Conservation (phyloP, 2,888 invertebrate genomes). For the Bedellia somnulentella region DNA sequence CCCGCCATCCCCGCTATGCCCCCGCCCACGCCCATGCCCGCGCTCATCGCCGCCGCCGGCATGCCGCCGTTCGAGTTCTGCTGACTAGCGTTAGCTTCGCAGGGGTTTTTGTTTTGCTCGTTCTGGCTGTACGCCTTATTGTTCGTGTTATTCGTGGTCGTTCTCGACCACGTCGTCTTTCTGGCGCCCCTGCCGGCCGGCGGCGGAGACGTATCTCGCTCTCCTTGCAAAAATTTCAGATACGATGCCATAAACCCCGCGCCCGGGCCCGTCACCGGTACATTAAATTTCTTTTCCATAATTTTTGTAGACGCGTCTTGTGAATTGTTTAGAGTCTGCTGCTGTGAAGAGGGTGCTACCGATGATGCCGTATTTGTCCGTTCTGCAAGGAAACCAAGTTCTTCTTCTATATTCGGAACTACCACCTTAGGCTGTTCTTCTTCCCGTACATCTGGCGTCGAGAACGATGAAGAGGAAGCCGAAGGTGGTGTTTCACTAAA, state of each 20-base stretch:
- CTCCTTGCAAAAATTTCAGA: conserved; percentile 81
- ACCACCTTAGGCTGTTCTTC: conserved; percentile 81
- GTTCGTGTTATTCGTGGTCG: conserved; percentile 36
- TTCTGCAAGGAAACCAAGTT: conserved; percentile 78
- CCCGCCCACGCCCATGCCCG: conserved; percentile 56
- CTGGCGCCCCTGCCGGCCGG: conserved; percentile 68
- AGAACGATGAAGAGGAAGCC: conserved; percentile 59
- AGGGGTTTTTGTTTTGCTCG: conserved; percentile 36
- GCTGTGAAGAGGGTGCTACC: conserved; percentile 54
- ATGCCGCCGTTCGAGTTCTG: conserved; percentile 47
- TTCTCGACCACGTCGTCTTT: conserved; percentile 67
- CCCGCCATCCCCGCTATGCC: conserved; percentile 65
- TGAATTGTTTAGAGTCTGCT: conserved; percentile 49
- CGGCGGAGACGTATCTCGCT: conserved; percentile 79
- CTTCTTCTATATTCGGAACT: conserved; percentile 87
- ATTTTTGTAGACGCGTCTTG: conserved; percentile 55
- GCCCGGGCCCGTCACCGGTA: conserved; percentile 62
- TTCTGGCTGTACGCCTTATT: conserved; percentile 35
- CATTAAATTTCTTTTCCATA: conserved; percentile 64
- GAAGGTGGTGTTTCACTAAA: conserved; percentile 62
- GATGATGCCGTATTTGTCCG: conserved; percentile 54
- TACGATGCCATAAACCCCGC: conserved; percentile 87
- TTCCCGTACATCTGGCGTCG: conserved; percentile 60
- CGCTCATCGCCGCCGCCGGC: conserved; percentile 40
- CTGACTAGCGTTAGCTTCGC: conserved; percentile 32